Percentiles rank a stretch among this genome's conserved stretches.
Conservation (phyloP, 2,113 vertebrate genomes). For the Anolis sagrei region DNA sequence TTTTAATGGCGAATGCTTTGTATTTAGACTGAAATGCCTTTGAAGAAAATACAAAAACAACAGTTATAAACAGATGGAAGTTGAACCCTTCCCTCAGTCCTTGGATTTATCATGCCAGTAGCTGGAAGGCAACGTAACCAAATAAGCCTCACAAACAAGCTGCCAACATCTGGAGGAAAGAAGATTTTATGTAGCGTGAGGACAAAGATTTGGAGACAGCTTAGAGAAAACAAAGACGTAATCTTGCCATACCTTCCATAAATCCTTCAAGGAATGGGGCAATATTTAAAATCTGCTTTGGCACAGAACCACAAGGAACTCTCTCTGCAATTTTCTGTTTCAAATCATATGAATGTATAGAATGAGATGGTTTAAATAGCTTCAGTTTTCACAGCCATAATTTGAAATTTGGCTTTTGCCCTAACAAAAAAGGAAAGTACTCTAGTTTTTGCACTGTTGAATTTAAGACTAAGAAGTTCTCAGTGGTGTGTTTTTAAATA, state of each 20-base stretch:
- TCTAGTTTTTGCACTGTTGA: no score
- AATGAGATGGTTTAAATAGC: neutral
- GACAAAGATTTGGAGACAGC: neutral
- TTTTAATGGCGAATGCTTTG: neutral
- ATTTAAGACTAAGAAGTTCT: neutral
- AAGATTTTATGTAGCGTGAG: neutral
- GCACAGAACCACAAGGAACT: neutral
- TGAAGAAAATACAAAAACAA: neutral
- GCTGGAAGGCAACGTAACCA: neutral
- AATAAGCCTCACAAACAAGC: neutral
- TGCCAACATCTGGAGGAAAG: neutral
- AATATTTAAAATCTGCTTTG: neutral
- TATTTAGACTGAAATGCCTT: conserved; percentile 1
- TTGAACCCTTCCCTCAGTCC: neutral
- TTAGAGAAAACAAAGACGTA: neutral
- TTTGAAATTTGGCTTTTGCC: neutral
- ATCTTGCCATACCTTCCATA: neutral
- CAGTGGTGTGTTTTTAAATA: neutral
- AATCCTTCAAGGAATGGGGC: neutral
- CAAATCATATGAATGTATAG: neutral
- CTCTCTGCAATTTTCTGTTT: neutral
- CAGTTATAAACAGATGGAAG: neutral
- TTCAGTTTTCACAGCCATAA: neutral
- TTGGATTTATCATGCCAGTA: neutral
- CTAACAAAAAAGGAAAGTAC: neutral